Conservation (phyloP, 2,797 vertebrate genomes). For the Phoxinus dragarum region DNA sequence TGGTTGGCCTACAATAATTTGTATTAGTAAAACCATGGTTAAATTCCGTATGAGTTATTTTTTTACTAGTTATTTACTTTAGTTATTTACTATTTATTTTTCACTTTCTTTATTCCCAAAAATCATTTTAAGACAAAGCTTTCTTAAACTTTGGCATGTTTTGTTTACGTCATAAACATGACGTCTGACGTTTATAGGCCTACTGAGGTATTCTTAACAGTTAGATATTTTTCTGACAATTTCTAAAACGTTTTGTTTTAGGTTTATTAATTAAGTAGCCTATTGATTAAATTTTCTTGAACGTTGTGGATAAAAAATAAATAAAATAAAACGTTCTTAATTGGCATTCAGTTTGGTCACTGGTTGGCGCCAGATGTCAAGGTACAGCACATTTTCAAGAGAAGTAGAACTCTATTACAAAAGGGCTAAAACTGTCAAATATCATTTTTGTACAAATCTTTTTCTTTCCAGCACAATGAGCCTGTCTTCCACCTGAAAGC, state of each 20-base stretch:
- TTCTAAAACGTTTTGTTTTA: not conserved
- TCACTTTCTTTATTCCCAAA: not conserved
- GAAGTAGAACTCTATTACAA: conserved; percentile 33
- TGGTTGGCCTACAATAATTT: no score
- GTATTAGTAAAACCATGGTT: no score
- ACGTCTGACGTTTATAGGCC: not conserved
- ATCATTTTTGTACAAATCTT: not conserved
- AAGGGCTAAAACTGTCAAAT: conserved; percentile 28
- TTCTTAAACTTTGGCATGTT: not conserved
- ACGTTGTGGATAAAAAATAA: no score
- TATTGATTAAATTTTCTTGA: not conserved
- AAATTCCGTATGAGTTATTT: no score
- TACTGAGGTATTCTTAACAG: no score
- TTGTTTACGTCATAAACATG: not conserved
- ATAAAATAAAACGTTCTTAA: not conserved
- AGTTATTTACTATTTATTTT: not conserved
- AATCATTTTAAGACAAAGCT: not conserved
- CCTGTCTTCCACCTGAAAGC: conserved; percentile 71
- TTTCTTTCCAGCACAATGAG: conserved; percentile 32
- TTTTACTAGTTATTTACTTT: no score
- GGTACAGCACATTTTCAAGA: conserved; percentile 58
- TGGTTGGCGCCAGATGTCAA: conserved; percentile 86
- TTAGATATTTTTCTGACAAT: no score
- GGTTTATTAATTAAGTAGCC: not conserved
- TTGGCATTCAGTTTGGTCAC: conserved; percentile 58